phyloP scores from a whole-genome alignment of 2,797 vertebrate genomes.

The Phrynocephalus vlangalii region DNA sequence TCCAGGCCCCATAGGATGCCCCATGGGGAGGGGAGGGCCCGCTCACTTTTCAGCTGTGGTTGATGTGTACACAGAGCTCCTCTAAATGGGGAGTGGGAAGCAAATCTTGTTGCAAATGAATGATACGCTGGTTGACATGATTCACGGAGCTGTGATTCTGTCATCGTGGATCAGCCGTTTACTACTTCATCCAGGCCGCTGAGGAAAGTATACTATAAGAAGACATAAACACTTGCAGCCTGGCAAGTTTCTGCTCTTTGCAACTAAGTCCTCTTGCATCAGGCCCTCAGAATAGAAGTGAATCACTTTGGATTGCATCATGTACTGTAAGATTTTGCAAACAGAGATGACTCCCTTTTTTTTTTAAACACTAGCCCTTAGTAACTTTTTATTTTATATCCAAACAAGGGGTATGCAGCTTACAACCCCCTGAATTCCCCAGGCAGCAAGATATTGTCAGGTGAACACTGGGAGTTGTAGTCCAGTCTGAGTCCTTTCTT shows the following conservation, averaged over 20 bases:
- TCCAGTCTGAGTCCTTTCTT: background rate
- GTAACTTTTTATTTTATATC: background rate
- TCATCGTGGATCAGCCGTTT: background rate
- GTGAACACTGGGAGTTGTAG: too few species aligned
- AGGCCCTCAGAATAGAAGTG: slow-evolving; percentile 43
- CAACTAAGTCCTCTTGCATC: slow-evolving; percentile 26
- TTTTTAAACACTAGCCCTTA: background rate
- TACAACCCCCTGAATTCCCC: too few species aligned
- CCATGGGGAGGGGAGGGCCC: too few species aligned
- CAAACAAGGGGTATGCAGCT: slow-evolving; percentile 2
- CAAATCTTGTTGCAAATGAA: background rate
- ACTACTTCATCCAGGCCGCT: slow-evolving; percentile 10
- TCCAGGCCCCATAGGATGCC: background rate
- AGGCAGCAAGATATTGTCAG: too few species aligned
- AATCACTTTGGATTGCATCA: slow-evolving; percentile 45
- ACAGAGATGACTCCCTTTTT: slow-evolving; percentile 25
- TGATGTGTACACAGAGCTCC: background rate
- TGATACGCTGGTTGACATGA: slow-evolving; percentile 19
- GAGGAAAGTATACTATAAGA: background rate
- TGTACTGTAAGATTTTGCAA: slow-evolving; percentile 36
- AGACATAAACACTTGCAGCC: slow-evolving; percentile 9
- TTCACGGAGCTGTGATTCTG: background rate
- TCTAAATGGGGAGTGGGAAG: background rate
- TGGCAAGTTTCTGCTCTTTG: background rate
- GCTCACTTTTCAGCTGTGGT: background rate